A percentile compares a stretch with the other conserved stretches of the same genome.
phyloP scores from a whole-genome alignment of 1,140 invertebrate genomes.

The Doryteuthis pealeii region DNA sequence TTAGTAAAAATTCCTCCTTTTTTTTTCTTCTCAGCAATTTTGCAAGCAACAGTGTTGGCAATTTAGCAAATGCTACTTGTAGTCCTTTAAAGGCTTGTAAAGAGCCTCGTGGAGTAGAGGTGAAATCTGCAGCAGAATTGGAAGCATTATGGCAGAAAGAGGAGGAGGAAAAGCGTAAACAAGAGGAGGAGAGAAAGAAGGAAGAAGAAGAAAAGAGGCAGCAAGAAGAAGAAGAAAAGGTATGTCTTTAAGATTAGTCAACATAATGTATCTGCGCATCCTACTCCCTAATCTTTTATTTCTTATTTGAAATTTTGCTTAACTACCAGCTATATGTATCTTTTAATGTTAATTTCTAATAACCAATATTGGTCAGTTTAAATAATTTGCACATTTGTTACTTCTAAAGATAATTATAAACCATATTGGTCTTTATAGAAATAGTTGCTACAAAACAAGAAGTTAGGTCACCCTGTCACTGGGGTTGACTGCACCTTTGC shows the following conservation, averaged over 20 bases:
- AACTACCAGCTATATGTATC: constrained; percentile 4
- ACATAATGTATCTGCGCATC: constrained; percentile 18
- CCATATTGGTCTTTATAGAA: no score
- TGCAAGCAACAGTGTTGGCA: not conserved
- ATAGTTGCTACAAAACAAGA: no score
- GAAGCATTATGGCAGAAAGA: constrained; percentile 43
- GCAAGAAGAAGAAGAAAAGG: constrained; percentile 38
- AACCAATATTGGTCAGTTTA: no score
- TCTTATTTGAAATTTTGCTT: not conserved
- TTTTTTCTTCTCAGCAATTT: no score
- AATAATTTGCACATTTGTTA: no score
- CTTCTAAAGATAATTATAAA: no score
- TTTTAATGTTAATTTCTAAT: no score
- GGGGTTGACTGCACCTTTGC: no score
- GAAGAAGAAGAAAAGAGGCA: constrained; percentile 36
- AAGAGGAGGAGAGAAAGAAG: constrained; percentile 37
- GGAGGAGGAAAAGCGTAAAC: constrained; percentile 36
- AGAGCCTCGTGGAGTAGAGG: not conserved
- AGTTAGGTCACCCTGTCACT: no score
- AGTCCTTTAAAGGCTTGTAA: constrained; percentile 10
- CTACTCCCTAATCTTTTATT: constrained; percentile 23
- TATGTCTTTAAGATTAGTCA: constrained; percentile 18
- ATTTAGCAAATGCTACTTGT: not conserved
- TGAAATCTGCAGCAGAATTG: constrained; percentile 34
- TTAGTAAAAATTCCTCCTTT: no score